phyloP scores from a whole-genome alignment of 2,113 vertebrate genomes.

The Syrmaticus mikado region DNA sequence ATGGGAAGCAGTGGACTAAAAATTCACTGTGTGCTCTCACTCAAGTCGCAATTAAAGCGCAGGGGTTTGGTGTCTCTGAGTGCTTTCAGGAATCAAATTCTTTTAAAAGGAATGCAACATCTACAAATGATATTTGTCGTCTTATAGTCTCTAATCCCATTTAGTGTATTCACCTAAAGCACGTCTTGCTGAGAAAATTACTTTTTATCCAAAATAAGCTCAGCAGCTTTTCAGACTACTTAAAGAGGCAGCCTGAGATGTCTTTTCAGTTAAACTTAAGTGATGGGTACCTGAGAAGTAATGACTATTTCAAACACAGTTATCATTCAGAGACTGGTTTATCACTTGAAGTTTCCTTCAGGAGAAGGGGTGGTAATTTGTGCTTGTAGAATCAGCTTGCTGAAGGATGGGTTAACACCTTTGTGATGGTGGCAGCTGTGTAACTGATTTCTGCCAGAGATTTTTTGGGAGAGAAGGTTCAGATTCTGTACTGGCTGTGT shows the following conservation, averaged over 20 bases:
- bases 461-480: neutral
- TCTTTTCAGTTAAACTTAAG: neutral
- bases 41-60: neutral
- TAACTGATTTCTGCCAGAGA: neutral
- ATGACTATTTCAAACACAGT: neutral
- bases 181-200: neutral
- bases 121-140: neutral
- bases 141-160: conserved; percentile 6
- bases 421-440: neutral
- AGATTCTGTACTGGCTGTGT: neutral
- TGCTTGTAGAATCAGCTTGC: neutral
- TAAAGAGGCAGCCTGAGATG: neutral
- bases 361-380: neutral
- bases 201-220: neutral
- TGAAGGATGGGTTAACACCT: neutral
- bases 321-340: neutral
- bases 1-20: neutral
- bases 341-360: neutral
- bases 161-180: neutral
- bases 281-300: neutral
- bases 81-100: neutral
- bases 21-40: neutral
- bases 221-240: neutral
- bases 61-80: neutral
- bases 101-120: neutral